These are phyloP conservation scores for Agraylea sexmaculata DNA, from an alignment of 1,140 invertebrate genomes.

Conservation along the genomic window DNA sequence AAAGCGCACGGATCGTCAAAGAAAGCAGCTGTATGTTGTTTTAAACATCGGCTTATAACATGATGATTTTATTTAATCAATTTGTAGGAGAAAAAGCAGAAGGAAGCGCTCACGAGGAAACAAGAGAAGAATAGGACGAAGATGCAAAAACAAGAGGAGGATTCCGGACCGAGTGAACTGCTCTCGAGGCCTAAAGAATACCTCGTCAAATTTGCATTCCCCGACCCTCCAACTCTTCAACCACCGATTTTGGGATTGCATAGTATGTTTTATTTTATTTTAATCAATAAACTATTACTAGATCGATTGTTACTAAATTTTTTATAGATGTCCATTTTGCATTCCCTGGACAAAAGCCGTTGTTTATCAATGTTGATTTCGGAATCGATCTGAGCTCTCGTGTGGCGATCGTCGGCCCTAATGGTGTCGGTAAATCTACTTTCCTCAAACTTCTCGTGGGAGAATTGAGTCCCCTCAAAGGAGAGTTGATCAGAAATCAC, in stretches of 20 bases:
- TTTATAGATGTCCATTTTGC: conserved; percentile 68
- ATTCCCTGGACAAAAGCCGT: conserved; percentile 63
- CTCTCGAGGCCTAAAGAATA: conserved; percentile 86
- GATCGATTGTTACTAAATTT: conserved; percentile 28
- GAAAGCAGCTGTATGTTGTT: conserved; percentile 70
- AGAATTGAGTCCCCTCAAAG: conserved; percentile 64
- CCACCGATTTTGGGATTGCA: conserved; percentile 91
- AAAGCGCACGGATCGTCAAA: conserved; percentile 92
- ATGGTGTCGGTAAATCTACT: conserved; percentile 92
- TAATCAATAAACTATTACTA: conserved; percentile 19
- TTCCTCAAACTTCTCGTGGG: conserved; percentile 87
- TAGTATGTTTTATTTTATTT: conserved; percentile 41
- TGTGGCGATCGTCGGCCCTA: conserved; percentile 80
- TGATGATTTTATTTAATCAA: conserved; percentile 3
- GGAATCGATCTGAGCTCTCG: conserved; percentile 88
- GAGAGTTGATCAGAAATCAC: conserved; percentile 83
- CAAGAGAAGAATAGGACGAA: conserved; percentile 82
- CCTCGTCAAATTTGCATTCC: conserved; percentile 94
- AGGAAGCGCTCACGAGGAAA: conserved; percentile 85
- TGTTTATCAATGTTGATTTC: conserved; percentile 84
- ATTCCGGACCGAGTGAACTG: conserved; percentile 75
- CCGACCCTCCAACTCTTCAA: conserved; percentile 85
- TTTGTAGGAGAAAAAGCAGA: conserved; percentile 74
- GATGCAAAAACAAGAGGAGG: conserved; percentile 67
- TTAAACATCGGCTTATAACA: too few relatives aligned